These are phyloP conservation scores for Bruchidius siliquastri DNA, from an alignment of 2,888 invertebrate species.

Conservation along the genomic window DNA sequence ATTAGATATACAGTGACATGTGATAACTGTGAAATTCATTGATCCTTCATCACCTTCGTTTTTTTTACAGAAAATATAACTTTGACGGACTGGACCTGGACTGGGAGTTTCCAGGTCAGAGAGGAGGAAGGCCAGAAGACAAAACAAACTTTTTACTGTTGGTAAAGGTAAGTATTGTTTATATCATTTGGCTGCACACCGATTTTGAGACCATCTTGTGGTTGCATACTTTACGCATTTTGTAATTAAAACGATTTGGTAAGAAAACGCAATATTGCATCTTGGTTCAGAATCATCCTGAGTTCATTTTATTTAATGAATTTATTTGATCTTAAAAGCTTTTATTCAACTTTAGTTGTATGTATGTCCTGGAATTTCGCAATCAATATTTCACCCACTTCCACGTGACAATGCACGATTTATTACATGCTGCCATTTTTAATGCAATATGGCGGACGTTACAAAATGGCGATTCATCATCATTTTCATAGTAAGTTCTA, in stretches of 20 bases:
- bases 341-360: too few relatives aligned
- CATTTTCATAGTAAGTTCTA: too few relatives aligned
- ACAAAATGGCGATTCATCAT: too few relatives aligned
- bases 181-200: background rate
- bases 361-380: too few relatives aligned
- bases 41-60: too few relatives aligned
- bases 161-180: constrained; percentile 57
- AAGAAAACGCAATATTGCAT: background rate
- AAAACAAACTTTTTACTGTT: constrained; percentile 71
- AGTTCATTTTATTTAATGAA: background rate
- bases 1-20: too few relatives aligned
- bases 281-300: background rate
- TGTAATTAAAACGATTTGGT: background rate
- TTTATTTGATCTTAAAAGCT: too few relatives aligned
- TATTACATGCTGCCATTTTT: too few relatives aligned
- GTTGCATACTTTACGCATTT: background rate
- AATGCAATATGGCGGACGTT: too few relatives aligned
- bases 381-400: too few relatives aligned
- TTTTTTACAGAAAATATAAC: constrained; percentile 57
- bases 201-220: background rate
- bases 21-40: too few relatives aligned
- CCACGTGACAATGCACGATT: too few relatives aligned
- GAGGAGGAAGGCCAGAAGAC: constrained; percentile 71
- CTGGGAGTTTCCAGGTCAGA: constrained; percentile 79
- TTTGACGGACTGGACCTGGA: constrained; percentile 78